Evolutionary conservation across 2,888 invertebrate species (phyloP).

Genomic region (Chouioia cunea): DNA sequence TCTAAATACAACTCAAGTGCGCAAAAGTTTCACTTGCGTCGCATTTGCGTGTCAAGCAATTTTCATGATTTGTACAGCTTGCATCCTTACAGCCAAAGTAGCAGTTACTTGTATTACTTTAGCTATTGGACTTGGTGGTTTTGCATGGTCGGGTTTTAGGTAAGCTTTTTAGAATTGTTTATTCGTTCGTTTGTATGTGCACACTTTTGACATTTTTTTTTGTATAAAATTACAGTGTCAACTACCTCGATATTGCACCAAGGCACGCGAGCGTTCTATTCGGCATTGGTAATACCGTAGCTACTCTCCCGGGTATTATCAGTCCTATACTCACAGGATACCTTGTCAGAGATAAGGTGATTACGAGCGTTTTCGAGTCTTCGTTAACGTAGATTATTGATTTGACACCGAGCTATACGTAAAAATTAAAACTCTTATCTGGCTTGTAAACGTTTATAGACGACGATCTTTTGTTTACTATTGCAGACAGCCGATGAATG

Average conservation of each 20-base stretch:
- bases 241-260: conserved; percentile 3
- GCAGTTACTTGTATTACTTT: neutral
- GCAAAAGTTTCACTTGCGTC: neutral
- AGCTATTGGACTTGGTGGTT: neutral
- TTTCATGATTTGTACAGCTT: neutral
- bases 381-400: neutral
- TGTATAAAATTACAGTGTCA: too few species aligned
- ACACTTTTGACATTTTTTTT: too few species aligned
- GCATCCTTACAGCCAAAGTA: neutral
- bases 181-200: too few species aligned
- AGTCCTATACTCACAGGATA: conserved; percentile 1
- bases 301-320: neutral
- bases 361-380: neutral
- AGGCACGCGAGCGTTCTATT: neutral
- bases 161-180: too few species aligned
- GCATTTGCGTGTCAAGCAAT: neutral
- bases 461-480: too few species aligned
- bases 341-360: neutral
- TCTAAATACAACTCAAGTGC: neutral
- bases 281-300: neutral
- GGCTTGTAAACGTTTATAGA: too few species aligned
- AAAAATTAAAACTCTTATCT: too few species aligned
- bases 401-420: neutral
- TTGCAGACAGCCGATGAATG: neutral
- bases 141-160: neutral